Conservation (phyloP, 1,140 invertebrate genomes). For the Probaryconus sp. region DNA sequence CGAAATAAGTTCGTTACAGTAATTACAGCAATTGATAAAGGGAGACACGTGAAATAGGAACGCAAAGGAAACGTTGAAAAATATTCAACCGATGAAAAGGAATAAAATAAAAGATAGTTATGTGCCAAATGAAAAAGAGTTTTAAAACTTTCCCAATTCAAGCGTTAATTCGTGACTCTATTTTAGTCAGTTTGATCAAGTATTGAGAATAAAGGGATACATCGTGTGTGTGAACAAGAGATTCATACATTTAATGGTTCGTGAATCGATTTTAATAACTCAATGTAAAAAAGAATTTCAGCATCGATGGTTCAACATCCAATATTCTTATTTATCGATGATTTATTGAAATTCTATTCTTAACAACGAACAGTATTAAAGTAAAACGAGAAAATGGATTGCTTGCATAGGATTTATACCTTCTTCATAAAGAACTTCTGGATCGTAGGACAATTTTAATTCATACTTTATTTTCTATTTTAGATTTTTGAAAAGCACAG, state of each 20-base stretch:
- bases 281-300: slow-evolving; percentile 18
- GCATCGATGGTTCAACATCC: slow-evolving; percentile 5
- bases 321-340: slow-evolving; percentile 14
- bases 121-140: slow-evolving; percentile 11
- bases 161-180: slow-evolving; percentile 8
- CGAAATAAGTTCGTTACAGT: not conserved
- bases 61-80: not conserved
- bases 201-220: slow-evolving; percentile 6
- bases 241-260: slow-evolving; percentile 23
- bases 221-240: slow-evolving; percentile 15
- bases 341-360: slow-evolving; percentile 11
- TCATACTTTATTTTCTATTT: too few species aligned
- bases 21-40: slow-evolving; percentile 9
- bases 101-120: slow-evolving; percentile 18
- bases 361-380: slow-evolving; percentile 1
- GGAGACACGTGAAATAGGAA: not conserved
- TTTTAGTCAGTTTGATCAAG: slow-evolving; percentile 12
- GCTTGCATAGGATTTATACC: too few species aligned
- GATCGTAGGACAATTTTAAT: too few species aligned
- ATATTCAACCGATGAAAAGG: not conserved
- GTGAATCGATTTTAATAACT: slow-evolving; percentile 25
- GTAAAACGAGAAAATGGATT: too few species aligned
- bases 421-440: too few species aligned
- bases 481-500: too few species aligned
- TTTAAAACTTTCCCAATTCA: slow-evolving; percentile 15